phyloP scores from a whole-genome alignment of 2,797 vertebrate species.

The Pipistrellus pygmaeus region DNA sequence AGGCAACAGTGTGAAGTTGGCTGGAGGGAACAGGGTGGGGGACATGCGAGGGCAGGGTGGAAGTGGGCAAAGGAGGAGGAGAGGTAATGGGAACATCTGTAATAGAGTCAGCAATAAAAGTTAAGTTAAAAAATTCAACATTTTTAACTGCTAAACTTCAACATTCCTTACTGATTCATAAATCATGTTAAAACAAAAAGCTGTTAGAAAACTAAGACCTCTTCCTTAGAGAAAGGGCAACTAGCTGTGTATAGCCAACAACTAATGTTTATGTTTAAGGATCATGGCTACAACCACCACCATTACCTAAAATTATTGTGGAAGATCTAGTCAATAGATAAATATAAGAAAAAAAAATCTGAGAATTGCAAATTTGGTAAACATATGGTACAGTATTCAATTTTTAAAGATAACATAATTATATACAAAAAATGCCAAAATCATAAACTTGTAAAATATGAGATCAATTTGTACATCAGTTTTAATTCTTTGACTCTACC shows the following conservation, averaged over 20 bases:
- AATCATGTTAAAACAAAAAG: background rate
- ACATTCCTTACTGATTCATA: too few relatives aligned
- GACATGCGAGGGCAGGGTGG: too few relatives aligned
- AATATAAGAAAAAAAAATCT: background rate
- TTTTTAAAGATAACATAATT: background rate
- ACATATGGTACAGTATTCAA: background rate
- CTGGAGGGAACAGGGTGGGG: too few relatives aligned
- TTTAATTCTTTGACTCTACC: too few relatives aligned
- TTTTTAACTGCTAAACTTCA: background rate
- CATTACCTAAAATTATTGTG: background rate
- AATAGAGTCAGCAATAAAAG: too few relatives aligned
- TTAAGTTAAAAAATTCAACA: too few relatives aligned
- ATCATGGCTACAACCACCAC: background rate
- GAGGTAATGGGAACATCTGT: too few relatives aligned
- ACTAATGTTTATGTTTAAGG: background rate
- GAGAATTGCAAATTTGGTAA: background rate
- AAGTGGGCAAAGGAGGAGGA: too few relatives aligned
- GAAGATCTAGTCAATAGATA: background rate
- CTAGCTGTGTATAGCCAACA: background rate
- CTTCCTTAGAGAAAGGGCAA: background rate
- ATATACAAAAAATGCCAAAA: constrained; percentile 1
- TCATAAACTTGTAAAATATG: background rate
- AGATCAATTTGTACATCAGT: too few relatives aligned
- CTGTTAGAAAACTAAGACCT: background rate
- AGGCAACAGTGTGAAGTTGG: too few relatives aligned